Conservation (phyloP, 2,797 vertebrate genomes). For the Gallinago stenura region DNA sequence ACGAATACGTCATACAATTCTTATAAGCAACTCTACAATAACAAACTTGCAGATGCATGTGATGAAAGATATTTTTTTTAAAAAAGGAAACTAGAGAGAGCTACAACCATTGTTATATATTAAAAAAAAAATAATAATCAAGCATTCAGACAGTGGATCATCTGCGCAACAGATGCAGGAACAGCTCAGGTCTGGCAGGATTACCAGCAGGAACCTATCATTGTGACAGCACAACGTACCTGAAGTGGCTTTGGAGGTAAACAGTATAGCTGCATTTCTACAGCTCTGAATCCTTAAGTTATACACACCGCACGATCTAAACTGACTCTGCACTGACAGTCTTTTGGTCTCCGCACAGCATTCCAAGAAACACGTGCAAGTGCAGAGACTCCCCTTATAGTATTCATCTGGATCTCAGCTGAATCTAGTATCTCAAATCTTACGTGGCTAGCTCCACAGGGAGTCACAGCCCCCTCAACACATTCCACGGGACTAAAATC, state of each 20-base stretch:
- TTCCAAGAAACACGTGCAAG: neutral
- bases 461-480: neutral
- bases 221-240: accelerated
- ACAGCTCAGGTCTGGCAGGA: neutral
- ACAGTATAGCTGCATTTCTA: neutral
- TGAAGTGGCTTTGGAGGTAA: neutral
- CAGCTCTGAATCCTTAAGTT: neutral
- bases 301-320: neutral
- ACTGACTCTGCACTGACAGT: neutral
- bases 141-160: neutral
- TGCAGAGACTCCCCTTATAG: neutral
- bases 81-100: neutral
- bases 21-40: neutral
- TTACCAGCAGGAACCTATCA: neutral
- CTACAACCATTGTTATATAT: neutral
- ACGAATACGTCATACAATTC: neutral
- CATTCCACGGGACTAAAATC: neutral
- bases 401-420: neutral
- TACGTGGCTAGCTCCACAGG: neutral
- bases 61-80: neutral
- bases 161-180: neutral
- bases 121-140: neutral
- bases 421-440: neutral
- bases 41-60: neutral
- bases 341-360: neutral